These are phyloP conservation scores for Tetrax tetrax DNA, from an alignment of 2,113 vertebrate genomes.

Conservation along the genomic window DNA sequence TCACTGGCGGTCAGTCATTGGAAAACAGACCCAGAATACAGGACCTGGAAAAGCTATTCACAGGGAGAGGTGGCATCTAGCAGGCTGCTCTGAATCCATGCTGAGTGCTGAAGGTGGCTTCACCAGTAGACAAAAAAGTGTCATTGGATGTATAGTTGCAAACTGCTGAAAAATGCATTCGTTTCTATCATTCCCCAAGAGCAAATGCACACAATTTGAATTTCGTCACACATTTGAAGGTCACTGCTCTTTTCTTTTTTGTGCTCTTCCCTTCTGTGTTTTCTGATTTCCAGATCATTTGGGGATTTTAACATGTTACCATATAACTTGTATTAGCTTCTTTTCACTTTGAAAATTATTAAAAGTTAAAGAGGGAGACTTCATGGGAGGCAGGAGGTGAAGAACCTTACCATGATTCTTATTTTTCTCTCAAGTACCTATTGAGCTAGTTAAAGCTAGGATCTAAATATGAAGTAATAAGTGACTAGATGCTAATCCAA, in stretches of 20 bases:
- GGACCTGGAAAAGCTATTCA: background rate
- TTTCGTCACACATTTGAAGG: background rate
- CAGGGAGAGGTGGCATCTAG: background rate
- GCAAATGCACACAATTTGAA: background rate
- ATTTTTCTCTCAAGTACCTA: background rate
- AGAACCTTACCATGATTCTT: background rate
- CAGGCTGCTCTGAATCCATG: background rate
- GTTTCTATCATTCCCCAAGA: background rate
- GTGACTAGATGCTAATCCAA: background rate
- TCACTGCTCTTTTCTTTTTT: background rate
- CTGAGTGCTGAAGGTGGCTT: background rate
- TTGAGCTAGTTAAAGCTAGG: background rate
- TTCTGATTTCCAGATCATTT: background rate
- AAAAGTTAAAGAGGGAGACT: background rate
- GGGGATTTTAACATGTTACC: background rate
- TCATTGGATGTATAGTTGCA: background rate
- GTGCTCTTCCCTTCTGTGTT: background rate
- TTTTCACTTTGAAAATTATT: background rate
- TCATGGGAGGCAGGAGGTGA: background rate
- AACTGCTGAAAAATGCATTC: background rate
- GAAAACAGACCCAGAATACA: background rate
- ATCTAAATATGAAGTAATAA: background rate
- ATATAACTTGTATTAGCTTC: background rate
- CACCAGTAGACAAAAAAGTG: background rate
- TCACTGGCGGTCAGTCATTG: background rate